A percentile compares a stretch with the other conserved stretches of the same genome.
Evolutionary conservation across 2,113 vertebrate genomes (phyloP).

Genomic region (Cavia porcellus): DNA sequence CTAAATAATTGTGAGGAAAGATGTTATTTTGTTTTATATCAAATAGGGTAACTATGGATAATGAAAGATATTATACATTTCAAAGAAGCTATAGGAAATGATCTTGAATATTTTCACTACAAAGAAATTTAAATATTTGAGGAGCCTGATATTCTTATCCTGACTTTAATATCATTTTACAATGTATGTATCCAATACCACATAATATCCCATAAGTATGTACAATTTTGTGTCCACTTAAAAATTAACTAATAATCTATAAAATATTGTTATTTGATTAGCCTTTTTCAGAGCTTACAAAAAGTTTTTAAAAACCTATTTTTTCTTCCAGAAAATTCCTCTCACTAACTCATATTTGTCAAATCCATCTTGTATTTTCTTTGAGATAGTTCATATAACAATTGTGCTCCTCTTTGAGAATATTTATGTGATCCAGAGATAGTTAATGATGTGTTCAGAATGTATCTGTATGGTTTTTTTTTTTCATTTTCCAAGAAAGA

Average conservation of each 20-base stretch:
- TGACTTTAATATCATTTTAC: neutral
- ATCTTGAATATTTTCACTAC: neutral
- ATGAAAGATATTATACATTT: neutral
- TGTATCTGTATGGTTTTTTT: neutral
- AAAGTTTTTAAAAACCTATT: neutral
- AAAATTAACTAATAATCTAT: neutral
- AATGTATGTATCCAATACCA: neutral
- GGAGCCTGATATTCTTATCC: neutral
- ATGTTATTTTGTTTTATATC: neutral
- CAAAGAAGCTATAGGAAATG: neutral
- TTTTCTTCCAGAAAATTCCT: neutral
- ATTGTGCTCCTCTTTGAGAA: neutral
- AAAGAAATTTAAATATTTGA: neutral
- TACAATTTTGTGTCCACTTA: neutral
- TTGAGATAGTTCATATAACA: neutral
- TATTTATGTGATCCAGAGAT: neutral
- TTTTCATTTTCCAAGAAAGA: conserved; percentile 8
- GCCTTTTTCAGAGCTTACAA: neutral
- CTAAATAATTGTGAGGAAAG: neutral
- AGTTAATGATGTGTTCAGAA: neutral
- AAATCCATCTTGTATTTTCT: neutral
- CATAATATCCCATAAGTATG: neutral
- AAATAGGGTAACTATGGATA: neutral
- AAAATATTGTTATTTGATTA: neutral
- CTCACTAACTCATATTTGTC: neutral